These are phyloP conservation scores for Mus spretus DNA, from an alignment of 2,797 vertebrate genomes.

Conservation along the genomic window DNA sequence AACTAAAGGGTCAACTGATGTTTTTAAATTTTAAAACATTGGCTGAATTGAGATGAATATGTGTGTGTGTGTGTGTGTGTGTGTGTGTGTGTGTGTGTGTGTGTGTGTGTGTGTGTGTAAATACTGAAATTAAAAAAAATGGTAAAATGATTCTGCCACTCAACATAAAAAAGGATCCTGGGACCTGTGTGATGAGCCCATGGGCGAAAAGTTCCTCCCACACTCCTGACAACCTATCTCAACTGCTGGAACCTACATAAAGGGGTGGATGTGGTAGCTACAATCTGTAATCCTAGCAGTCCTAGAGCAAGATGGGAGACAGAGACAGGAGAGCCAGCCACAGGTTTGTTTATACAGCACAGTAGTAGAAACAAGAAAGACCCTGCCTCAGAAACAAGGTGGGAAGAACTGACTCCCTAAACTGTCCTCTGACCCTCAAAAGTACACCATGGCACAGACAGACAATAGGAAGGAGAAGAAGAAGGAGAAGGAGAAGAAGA, in stretches of 20 bases:
- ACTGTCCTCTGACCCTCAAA: background rate
- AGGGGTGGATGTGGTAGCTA: background rate
- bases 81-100: no score
- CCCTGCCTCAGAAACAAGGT: background rate
- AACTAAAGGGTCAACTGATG: conserved; percentile 4
- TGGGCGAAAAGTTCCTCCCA: background rate
- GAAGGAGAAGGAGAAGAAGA: no score
- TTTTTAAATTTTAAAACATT: conserved; percentile 52
- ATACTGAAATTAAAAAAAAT: conserved; percentile 55
- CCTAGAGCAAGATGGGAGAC: background rate
- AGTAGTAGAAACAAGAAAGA: background rate
- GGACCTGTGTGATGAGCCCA: background rate
- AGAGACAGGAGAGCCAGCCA: background rate
- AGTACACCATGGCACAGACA: background rate
- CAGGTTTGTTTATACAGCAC: background rate
- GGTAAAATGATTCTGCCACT: background rate
- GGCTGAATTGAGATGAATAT: background rate
- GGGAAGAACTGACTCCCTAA: background rate
- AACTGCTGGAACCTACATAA: background rate
- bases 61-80: no score
- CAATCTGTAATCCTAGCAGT: background rate
- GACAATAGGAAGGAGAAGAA: no score
- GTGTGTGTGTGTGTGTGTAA: background rate
- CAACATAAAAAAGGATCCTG: background rate
- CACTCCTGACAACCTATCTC: background rate